Conservation (phyloP, 1,140 invertebrate species). For the Venturia canescens region DNA sequence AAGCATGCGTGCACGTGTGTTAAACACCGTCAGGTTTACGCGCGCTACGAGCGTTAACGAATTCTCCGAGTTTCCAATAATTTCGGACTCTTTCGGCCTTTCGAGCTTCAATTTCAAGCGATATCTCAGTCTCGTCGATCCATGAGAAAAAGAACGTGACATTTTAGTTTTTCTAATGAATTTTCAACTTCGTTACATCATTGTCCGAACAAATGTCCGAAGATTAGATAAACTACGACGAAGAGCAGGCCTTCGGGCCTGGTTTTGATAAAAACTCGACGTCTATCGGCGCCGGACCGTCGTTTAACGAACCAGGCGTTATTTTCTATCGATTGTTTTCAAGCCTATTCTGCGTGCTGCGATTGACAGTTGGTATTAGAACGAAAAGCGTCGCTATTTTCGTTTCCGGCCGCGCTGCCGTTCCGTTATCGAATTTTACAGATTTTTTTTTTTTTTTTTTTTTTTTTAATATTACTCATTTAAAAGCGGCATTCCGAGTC, state of each 20-base stretch:
- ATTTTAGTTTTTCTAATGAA: no score
- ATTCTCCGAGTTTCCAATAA: not conserved
- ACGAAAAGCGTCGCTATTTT: no score
- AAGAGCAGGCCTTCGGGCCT: constrained; percentile 11
- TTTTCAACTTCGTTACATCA: no score
- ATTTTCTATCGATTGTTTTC: constrained; percentile 8
- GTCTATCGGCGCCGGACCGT: not conserved
- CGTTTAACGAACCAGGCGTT: constrained; percentile 20
- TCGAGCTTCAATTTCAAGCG: no score
- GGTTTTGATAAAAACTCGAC: constrained; percentile 26
- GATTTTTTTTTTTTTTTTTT: no score
- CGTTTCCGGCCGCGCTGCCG: no score
- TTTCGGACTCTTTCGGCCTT: not conserved
- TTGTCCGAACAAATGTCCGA: constrained; percentile 25
- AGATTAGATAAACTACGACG: not conserved
- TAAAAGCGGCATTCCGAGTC: no score
- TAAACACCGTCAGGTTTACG: not conserved
- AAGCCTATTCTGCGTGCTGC: not conserved
- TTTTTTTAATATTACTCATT: no score
- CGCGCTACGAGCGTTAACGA: no score
- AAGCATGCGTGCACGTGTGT: not conserved
- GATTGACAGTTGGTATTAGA: no score
- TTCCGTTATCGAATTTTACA: no score
- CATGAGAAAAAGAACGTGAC: not conserved
- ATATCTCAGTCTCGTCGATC: no score